Evolutionary conservation across 2,113 vertebrate genomes (phyloP), one percentile per base, ranked within the genome.

Genomic region (Lanius collurio): DNA sequence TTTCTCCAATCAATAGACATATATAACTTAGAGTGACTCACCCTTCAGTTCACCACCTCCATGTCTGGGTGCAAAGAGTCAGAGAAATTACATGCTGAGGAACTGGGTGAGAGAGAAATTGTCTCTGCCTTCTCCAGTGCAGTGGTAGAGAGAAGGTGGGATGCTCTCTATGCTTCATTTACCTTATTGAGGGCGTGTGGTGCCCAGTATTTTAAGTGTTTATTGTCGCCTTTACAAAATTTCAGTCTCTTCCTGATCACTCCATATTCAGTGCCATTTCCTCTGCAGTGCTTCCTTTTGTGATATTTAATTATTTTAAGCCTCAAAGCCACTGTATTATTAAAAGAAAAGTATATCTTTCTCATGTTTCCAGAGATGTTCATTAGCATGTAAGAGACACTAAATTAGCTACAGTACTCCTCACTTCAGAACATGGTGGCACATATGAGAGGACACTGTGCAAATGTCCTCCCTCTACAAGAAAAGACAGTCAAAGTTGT

Each of bases 341-440:
- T 85, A 73, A 80, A 89, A 83, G 28, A 46, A 75, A 91, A 92
- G 41, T 85, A 62, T 57, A 22, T 57, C 53, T 82, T 85, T 76
- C 57, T 93, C 55, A 62, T 62, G 70, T 50, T 93, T 83, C 78
- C 59, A 88, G 57, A 90, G 23, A 55, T 39, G 47, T 2, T 82
- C 78, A 94, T 84, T 94, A 83, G 13, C 18, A 70, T 65, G 24
- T 19, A n/a, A 64, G 55, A 65, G 39, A 84, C 42, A 11, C 10
- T 89, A 70, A 69, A 84, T 79, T 71, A 79, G 26, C 31, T 91
- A 31, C 49, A 83, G 44, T 19, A 35, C 37, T 91, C 49, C 41
- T 90, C 37, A 69, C 82, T 93, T 91, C 52, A 64, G 49, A 75
- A 44, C 30, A 42, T 41, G 53, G 60, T 44, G 17, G 26, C 49